Base-by-base conservation (phyloP, 2,888 invertebrate genomes). In the Hermaeophaga mercurialis region DNA sequence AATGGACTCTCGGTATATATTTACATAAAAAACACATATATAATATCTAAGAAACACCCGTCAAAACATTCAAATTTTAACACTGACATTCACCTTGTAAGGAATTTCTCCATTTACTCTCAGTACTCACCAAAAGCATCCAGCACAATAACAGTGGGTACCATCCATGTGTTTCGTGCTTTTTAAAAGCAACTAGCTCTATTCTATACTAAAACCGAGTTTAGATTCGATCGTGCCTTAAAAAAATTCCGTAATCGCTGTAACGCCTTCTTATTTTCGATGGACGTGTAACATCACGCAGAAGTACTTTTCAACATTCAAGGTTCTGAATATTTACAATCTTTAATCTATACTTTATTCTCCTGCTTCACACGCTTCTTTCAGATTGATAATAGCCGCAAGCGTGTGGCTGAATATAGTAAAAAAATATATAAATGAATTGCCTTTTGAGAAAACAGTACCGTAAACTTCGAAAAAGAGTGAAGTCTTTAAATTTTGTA, bases 241-340 rank as follows among this genome's bases (percentile, higher is more conserved):
- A 22, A 39, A 38, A 49, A 39, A 48, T 48, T 39, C 14, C 24
- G 18, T 38, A 38, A 48, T 48, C 38, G 17, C 38, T 17, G 38
- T 38, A 49, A 49, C 49, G 49, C 49, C 49, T 49, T 19, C 49
- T 49, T 36, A 49, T 49, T 49, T 49, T 49, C 39, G 49, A 49
- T 11, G 18, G 11, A 49, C 17, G 43, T 43, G 43, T 43, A 43
- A 43, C 43, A 43, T 43, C 26, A 49, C 39, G 26, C 31, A 28
- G 26, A 49, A 49, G 39, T 26, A 26, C 24, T 39, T 39, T 49
- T 26, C 11, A 49, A 36, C 12, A 49, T 39, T 49, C 49, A 49
- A 49, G 49, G 49, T 49, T 38, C 1, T 34, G 6, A 34, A 33
- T 34, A 46, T 34, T 22, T 46, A 34, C 46, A 31, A 46, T 33